Conservation (phyloP, 2,113 vertebrate genomes). For the Oncorhynchus tshawytscha region DNA sequence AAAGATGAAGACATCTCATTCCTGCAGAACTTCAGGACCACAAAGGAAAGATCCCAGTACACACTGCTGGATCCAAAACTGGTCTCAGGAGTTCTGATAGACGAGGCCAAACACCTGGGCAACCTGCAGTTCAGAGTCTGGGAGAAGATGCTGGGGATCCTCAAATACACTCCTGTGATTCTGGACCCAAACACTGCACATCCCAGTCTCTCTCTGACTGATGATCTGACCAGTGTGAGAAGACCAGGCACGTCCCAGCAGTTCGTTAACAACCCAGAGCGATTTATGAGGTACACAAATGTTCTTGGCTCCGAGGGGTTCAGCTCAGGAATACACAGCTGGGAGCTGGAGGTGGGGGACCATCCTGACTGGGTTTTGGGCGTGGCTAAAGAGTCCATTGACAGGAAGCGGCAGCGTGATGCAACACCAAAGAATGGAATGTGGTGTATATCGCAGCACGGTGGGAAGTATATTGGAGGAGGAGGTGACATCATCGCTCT, state of each 20-base stretch:
- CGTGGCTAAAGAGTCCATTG: slow-evolving; percentile 10
- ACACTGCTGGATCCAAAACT: neutral
- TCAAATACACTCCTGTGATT: neutral
- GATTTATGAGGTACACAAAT: slow-evolving; percentile 10
- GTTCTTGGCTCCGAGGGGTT: neutral
- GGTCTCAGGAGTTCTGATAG: neutral
- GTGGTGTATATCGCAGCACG: neutral
- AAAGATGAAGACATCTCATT: neutral
- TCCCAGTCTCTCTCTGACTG: neutral
- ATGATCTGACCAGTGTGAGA: slow-evolving; percentile 22
- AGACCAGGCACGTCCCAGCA: neutral
- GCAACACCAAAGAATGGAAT: slow-evolving; percentile 10
- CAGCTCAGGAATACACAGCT: neutral
- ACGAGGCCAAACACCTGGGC: neutral
- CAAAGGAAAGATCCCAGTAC: neutral
- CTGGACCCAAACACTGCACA: neutral
- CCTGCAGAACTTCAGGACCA: neutral
- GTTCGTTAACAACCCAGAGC: slow-evolving; percentile 16
- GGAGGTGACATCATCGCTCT: too few species aligned
- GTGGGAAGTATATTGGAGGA: neutral
- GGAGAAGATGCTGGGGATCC: neutral
- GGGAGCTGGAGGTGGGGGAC: slow-evolving; percentile 23
- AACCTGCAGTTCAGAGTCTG: neutral
- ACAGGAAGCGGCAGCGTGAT: neutral
- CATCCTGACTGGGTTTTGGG: slow-evolving; percentile 2